Evolutionary conservation across 2,888 invertebrate genomes (phyloP), one percentile per base, ranked within the genome.

Genomic region (Idaea biselata): DNA sequence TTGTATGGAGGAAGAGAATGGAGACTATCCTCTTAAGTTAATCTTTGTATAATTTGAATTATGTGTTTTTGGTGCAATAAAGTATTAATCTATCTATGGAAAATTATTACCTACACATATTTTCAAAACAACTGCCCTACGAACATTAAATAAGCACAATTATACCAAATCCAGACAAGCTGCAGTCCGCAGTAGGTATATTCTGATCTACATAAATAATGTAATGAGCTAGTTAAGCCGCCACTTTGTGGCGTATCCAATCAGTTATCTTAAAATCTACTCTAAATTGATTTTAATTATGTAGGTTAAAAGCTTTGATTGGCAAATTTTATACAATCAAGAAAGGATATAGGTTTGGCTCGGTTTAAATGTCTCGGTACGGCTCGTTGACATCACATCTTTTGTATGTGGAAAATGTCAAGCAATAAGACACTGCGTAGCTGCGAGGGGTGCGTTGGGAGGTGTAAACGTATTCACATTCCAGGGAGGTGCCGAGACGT

Each of bases 251-350:
- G 44, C 44, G 44, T 44, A 44, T 44, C 44, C 44, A 44, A 44
- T 44, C 44, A 44, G 44, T 44, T 44, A 44, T 44, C 44, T 44
- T 2, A 44, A 44, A 8, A 44, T 44, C 44, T 44, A 44, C 44
- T 44, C 33, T n/a, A 44, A 44, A 44, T 44, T 44, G 44, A 44
- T 11, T 44, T 44, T 11, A 44, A 44, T 44, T 3, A 44, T 44
- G 44, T 44, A 44, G 44, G 44, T 44, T 44, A 44, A 44, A 44
- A 44, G 44, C 44, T 44, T 44, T 44, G 44, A 44, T 44, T 44
- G 44, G 44, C 44, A 44, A 44, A 44, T 44, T 44, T 44, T 44
- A 44, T 44, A 44, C 44, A 44, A 44, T 44, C 11, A 44, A 8
- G 11, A 44, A 44, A 44, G 14, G 32, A 11, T 2, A 2, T 32